Base-by-base conservation (phyloP, 2,113 vertebrate genomes). In the Lophius piscatorius region DNA sequence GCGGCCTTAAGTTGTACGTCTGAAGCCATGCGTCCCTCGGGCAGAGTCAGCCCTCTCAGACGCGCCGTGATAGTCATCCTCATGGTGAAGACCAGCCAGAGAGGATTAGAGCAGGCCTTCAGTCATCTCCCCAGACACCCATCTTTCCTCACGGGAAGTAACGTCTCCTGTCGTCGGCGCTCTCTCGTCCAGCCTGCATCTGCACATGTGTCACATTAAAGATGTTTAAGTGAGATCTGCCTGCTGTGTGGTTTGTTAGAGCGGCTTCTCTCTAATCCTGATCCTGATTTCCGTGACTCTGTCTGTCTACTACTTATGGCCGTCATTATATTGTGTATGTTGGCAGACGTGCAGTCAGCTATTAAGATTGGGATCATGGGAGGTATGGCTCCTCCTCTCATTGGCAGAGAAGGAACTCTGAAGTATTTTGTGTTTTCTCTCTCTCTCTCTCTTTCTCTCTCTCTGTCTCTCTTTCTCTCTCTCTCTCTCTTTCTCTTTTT, bases 341-440 rank as follows among this genome's bases (percentile, higher is more conserved):
- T 77, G 82, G 84, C 78, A 78, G 64, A 47, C 44, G 55, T 58
- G 46, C 51, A 50, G 35, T 20, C 9, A 34, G 66, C 71, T 57
- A 67, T 83, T 76, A 79, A 82, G 81, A 84, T 80, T 82, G 76
- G 42, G 64, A 80, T 89, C 75, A 11, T 22, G 60, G 83, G 76
- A 64, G 54, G n/a, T n/a, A n/a, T n/a, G n/a, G n/a, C n/a, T n/a
- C n/a, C n/a, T n/a, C n/a, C n/a, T n/a, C n/a, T n/a, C n/a, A n/a
- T n/a, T n/a, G n/a, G n/a, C n/a, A n/a, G n/a, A n/a, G n/a, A n/a
- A n/a, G n/a, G n/a, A n/a, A n/a, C n/a, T n/a, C n/a, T n/a, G n/a
- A n/a, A n/a, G n/a, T n/a, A n/a, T n/a, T n/a, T n/a, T n/a, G n/a
- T n/a, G n/a, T n/a, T n/a, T n/a, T n/a, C n/a, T n/a, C n/a, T n/a